phyloP scores from a whole-genome alignment of 1,140 invertebrate species.

The Caenorhabditis briggsae region DNA sequence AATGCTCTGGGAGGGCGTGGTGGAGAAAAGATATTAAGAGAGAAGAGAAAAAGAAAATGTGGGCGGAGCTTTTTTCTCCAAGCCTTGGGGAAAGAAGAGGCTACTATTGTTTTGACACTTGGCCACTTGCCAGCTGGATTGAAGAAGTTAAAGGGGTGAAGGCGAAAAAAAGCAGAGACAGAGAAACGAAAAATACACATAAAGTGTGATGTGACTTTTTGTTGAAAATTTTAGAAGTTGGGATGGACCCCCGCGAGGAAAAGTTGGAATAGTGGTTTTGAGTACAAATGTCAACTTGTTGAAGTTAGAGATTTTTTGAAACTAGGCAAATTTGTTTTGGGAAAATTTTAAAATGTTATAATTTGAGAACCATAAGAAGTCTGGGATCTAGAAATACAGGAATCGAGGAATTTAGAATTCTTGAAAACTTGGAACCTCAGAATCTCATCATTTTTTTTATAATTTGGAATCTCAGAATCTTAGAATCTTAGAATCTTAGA shows the following conservation, averaged over 20 bases:
- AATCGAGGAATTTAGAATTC: too few relatives aligned
- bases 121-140: conserved; percentile 53
- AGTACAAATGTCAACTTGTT: conserved; percentile 20
- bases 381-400: too few relatives aligned
- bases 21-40: background rate
- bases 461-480: too few relatives aligned
- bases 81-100: conserved; percentile 1
- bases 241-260: background rate
- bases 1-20: background rate
- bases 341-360: too few relatives aligned
- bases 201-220: conserved; percentile 54
- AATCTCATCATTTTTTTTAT: too few relatives aligned
- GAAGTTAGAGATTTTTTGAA: background rate
- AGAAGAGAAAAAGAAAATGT: conserved; percentile 3
- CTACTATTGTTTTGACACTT: conserved; percentile 55
- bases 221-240: conserved; percentile 12
- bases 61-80: conserved; percentile 22
- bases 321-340: background rate
- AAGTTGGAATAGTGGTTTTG: background rate
- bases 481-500: too few relatives aligned
- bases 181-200: conserved; percentile 44
- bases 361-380: too few relatives aligned
- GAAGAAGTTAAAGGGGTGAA: conserved; percentile 38
- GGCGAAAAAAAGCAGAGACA: background rate
- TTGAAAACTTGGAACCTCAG: too few relatives aligned